phyloP scores from a whole-genome alignment of 2,113 vertebrate genomes.

The Charadrius vociferus region DNA sequence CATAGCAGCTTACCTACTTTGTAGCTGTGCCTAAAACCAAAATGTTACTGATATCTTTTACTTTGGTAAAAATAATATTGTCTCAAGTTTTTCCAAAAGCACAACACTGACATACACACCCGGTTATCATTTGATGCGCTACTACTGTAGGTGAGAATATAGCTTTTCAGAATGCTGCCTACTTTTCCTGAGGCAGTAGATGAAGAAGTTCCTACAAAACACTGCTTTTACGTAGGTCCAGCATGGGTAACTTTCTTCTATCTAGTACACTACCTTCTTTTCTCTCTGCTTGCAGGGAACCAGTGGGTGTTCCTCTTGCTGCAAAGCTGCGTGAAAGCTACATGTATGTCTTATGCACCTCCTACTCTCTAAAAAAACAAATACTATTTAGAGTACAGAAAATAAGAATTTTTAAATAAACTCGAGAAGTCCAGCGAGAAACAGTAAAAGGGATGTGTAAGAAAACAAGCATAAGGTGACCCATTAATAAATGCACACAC shows the following conservation, averaged over 20 bases:
- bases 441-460: background rate
- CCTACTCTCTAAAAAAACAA: background rate
- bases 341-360: rapidly evolving
- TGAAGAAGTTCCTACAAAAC: background rate
- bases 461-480: background rate
- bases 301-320: background rate
- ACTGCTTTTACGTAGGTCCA: background rate
- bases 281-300: background rate
- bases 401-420: background rate
- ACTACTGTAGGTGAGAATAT: background rate
- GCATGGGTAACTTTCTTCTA: background rate
- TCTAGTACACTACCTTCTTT: background rate
- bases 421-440: background rate
- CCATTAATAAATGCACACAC: background rate
- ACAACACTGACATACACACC: rapidly evolving
- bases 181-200: background rate
- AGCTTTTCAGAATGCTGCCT: background rate
- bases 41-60: background rate
- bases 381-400: background rate
- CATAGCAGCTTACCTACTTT: background rate
- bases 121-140: background rate
- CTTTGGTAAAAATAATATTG: background rate
- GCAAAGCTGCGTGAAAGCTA: background rate
- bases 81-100: background rate
- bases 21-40: background rate